A percentile compares a stretch with the other conserved stretches of the same genome.
These are phyloP conservation scores for Rhadinocentrus ornatus DNA, from an alignment of 2,797 vertebrate genomes.

Conservation along the genomic window DNA sequence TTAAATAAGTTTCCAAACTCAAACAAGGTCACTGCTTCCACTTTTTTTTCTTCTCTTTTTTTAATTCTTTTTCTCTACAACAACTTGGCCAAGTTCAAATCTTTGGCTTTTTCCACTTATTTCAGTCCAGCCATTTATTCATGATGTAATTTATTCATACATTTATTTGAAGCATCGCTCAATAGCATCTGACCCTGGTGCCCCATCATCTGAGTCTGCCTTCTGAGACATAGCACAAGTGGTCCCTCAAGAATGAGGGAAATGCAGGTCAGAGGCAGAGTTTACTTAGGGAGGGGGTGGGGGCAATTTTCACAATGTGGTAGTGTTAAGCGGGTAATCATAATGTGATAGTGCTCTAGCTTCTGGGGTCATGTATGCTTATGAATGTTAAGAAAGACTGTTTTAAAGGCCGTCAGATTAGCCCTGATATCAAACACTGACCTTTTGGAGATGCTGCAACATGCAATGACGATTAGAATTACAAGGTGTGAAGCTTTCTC, in stretches of 20 bases:
- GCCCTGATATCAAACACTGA: constrained; percentile 77
- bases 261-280: constrained; percentile 78
- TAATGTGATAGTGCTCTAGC: constrained; percentile 64
- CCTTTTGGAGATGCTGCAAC: constrained; percentile 60
- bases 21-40: constrained; percentile 39
- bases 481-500: constrained; percentile 43
- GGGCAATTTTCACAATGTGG: constrained; percentile 59
- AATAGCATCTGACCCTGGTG: constrained; percentile 77
- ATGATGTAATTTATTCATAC: constrained; percentile 75
- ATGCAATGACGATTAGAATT: constrained; percentile 59
- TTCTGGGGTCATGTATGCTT: constrained; percentile 76
- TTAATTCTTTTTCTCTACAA: constrained; percentile 20
- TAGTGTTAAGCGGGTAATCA: constrained; percentile 74
- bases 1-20: constrained; percentile 35
- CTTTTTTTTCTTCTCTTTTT: background rate
- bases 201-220: constrained; percentile 69
- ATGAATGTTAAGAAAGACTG: constrained; percentile 79
- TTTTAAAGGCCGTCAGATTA: constrained; percentile 76
- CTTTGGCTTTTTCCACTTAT: constrained; percentile 64
- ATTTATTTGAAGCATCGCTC: constrained; percentile 77
- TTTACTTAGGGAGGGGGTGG: constrained; percentile 64
- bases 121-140: constrained; percentile 68
- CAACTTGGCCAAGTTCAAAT: constrained; percentile 62
- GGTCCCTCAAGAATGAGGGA: constrained; percentile 70
- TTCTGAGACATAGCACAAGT: constrained; percentile 66